phyloP scores from a whole-genome alignment of 2,888 invertebrate genomes.

The Tachystola acroxantha region DNA sequence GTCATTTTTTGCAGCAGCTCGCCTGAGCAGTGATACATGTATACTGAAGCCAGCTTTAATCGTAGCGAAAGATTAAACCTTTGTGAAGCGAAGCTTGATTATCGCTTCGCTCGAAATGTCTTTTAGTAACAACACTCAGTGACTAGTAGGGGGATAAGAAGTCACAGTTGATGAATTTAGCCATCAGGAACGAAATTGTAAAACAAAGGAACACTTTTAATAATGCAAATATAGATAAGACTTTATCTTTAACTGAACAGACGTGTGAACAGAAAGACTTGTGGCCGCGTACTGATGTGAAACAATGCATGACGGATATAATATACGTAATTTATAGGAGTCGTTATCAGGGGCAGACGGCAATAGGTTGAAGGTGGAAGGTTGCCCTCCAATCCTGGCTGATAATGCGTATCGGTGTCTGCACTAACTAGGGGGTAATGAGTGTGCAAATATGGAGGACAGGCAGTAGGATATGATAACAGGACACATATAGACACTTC shows the following conservation, averaged over 20 bases:
- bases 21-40: constrained; percentile 65
- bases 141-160: constrained; percentile 62
- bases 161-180: constrained; percentile 63
- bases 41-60: constrained; percentile 51
- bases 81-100: neutral
- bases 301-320: constrained; percentile 24
- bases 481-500: neutral
- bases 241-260: constrained; percentile 1
- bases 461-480: neutral
- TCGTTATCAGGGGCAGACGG: constrained; percentile 55
- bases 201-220: constrained; percentile 17
- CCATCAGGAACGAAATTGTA: constrained; percentile 45
- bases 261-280: constrained; percentile 28
- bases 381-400: constrained; percentile 34
- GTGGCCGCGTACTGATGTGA: constrained; percentile 33
- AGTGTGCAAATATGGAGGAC: constrained; percentile 14
- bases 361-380: constrained; percentile 40
- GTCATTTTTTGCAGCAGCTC: constrained; percentile 69
- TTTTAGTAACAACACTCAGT: constrained; percentile 27
- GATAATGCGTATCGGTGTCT: constrained; percentile 59
- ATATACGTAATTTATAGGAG: constrained; percentile 54
- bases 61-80: constrained; percentile 29
- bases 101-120: constrained; percentile 15
- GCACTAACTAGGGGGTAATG: constrained; percentile 66
- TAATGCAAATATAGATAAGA: neutral